Evolutionary conservation across 2,888 invertebrate genomes (phyloP), one percentile per base, ranked within the genome.

Genomic region (Pardosa pseudoannulata): DNA sequence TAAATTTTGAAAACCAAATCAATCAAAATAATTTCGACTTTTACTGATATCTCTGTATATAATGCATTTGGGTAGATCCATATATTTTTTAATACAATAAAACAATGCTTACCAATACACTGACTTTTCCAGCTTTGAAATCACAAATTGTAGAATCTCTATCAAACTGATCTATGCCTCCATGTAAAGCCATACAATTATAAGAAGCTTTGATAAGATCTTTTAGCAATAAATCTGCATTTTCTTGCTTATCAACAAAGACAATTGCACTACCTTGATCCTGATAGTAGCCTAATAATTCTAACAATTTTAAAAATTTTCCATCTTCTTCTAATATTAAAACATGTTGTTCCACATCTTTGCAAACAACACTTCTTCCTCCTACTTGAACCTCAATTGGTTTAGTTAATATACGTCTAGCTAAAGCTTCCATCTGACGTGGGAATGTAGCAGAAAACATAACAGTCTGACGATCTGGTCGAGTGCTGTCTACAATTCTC

Each of bases 371-470:
- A 87, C 98, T 98, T 56, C 98, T 93, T 0, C 98, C 99, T 19
- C 98, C 98, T 1, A 99, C 93, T 93, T 97, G 97, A 32, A 99
- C 96, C 93, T 99, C 99, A 62, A 99, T 95, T 0, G 99, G 99
- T 91, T 97, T 96, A 89, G 95, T 96, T 6, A 99, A 93, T 90
- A 98, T 97, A 89, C 98, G 94, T 27, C 98, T 93, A 0, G 99
- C 99, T 13, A 99, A 92, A 0, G 98, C 99, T 92, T 99, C 99
- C 99, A 99, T 99, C 92, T 98, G 98, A 0, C 98, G 93, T 0
- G 99, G 99, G 92, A 99, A 99, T 0, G 99, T 99, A 0, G 99
- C 99, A 89, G 98, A 98, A 92, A 99, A 99, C 95, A 99, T 96
- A 16, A 99, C 99, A 0, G 98, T 98, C 92, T 99, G 99, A 71